phyloP scores from a whole-genome alignment of 2,888 invertebrate species.

The Philaethria dido region DNA sequence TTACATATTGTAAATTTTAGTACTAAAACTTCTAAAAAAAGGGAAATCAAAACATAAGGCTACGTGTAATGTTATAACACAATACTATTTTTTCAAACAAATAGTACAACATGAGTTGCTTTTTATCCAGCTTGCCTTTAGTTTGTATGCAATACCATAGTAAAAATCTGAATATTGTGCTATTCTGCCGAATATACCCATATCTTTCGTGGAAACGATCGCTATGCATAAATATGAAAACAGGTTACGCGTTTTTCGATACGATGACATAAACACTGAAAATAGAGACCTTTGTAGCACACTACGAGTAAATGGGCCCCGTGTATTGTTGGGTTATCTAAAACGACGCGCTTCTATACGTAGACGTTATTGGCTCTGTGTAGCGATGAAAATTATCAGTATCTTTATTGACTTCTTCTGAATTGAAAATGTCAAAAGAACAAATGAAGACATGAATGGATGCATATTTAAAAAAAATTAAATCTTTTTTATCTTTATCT shows the following conservation, averaged over 20 bases:
- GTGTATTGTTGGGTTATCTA: conserved; percentile 75
- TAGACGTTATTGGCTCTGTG: conserved; percentile 4
- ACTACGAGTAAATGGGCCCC: conserved; percentile 69
- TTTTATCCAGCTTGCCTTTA: conserved; percentile 8
- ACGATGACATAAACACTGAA: conserved; percentile 34
- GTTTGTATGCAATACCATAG: conserved; percentile 13
- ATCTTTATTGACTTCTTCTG: conserved; percentile 20
- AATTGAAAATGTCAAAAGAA: neutral
- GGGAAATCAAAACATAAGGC: no score
- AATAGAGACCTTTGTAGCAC: conserved; percentile 47
- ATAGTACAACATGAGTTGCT: neutral
- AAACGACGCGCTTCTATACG: conserved; percentile 54
- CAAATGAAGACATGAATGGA: conserved; percentile 1
- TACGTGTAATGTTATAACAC: conserved; percentile 1
- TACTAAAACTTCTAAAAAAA: neutral
- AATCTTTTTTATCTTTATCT: neutral
- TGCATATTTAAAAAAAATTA: no score
- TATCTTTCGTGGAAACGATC: conserved; percentile 13
- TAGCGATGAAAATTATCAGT: conserved; percentile 40
- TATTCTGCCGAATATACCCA: conserved; percentile 8
- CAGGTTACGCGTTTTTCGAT: conserved; percentile 29
- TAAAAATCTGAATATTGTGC: conserved; percentile 23
- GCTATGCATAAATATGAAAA: conserved; percentile 27
- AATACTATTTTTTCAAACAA: conserved; percentile 1
- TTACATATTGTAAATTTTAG: neutral